Percentiles rank a stretch among this genome's conserved stretches.
Evolutionary conservation across 37 sponge, comb jelly and placozoan species (phyloP).

Genomic region (Oscarella lobularis): DNA sequence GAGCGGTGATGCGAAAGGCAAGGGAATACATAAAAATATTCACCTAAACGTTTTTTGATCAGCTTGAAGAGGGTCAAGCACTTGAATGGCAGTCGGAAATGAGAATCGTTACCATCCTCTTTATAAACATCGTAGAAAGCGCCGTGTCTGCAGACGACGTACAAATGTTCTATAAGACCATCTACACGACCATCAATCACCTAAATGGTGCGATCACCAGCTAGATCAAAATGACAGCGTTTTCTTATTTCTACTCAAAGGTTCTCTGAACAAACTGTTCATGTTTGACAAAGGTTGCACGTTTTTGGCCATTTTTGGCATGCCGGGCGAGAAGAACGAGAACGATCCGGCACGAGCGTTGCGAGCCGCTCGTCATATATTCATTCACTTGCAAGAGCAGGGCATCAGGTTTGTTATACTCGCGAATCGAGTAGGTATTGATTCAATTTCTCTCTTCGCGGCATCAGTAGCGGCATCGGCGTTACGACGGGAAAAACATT

Average conservation of each 20-base stretch:
- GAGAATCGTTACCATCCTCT: constrained; percentile 70
- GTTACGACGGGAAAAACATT: constrained; percentile 84
- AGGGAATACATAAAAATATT: too few species aligned
- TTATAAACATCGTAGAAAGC: constrained; percentile 56
- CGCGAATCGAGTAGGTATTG: background rate
- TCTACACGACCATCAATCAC: constrained; percentile 23
- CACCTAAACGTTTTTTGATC: too few species aligned
- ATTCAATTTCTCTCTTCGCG: background rate
- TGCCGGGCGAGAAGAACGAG: constrained; percentile 79
- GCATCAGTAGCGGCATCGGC: constrained; percentile 59
- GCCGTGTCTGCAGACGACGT: constrained; percentile 18
- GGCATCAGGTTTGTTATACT: constrained; percentile 11
- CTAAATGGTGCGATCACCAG: constrained; percentile 23
- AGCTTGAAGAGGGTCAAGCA: constrained; percentile 70
- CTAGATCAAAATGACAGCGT: background rate
- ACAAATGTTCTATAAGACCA: constrained; percentile 6
- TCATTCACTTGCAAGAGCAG: constrained; percentile 16
- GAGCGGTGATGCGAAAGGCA: too few species aligned
- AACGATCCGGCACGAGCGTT: constrained; percentile 64
- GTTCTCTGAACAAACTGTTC: constrained; percentile 78
- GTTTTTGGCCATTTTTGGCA: constrained; percentile 83
- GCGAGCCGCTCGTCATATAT: constrained; percentile 50
- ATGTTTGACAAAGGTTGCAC: constrained; percentile 98
- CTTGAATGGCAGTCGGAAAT: constrained; percentile 76
- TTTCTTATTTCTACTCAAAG: too few species aligned